Base-by-base conservation (phyloP, 2,888 invertebrate species). In the Macrophya annulata region DNA sequence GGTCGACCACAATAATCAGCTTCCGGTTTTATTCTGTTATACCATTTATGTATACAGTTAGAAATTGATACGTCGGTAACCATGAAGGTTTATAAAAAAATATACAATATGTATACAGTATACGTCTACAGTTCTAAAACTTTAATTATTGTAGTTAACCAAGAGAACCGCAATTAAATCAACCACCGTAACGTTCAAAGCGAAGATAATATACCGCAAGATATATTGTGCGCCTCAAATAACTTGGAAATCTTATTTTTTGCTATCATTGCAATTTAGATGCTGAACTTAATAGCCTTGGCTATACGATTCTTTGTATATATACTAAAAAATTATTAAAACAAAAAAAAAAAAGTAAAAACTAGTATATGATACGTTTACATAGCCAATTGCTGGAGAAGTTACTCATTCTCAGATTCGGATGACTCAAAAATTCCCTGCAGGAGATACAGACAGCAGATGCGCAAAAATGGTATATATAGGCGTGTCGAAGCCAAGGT, bases 141-240 rank as follows among this genome's bases (percentile, higher is more conserved):
- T 59, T 40, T 37, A 59, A 59, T 79, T 40, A 59, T 79, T 40
- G 59, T 10, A 79, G 17, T 25, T 21, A 25, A 62, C 17, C 59
- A n/a, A 37, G 25, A 79, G 43, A 81, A 81, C 59, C 59, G 81
- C 81, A 81, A 81, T 81, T 62, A 81, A 81, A 31, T 81, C 62
- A 81, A 40, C 62, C 62, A 81, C 81, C 81, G 81, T 81, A 62
- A 81, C 81, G 81, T 25, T 15, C 37, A 17, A 8, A 59, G 43
- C 51, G 31, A 43, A 10, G 25, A 62, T 43, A 62, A 62, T 59
- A 76, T 48, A 62, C 62, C 76, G 77, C 77, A 55, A 55, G 51
- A 55, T 51, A 45, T 25, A 25, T 25, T 31, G 31, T 31, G 3
- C 31, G 31, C 31, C 31, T 31, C 31, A 31, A 31, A 31, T 31